Evolutionary conservation across 2,888 invertebrate species (phyloP).

Genomic region (Yponomeuta malinellus): DNA sequence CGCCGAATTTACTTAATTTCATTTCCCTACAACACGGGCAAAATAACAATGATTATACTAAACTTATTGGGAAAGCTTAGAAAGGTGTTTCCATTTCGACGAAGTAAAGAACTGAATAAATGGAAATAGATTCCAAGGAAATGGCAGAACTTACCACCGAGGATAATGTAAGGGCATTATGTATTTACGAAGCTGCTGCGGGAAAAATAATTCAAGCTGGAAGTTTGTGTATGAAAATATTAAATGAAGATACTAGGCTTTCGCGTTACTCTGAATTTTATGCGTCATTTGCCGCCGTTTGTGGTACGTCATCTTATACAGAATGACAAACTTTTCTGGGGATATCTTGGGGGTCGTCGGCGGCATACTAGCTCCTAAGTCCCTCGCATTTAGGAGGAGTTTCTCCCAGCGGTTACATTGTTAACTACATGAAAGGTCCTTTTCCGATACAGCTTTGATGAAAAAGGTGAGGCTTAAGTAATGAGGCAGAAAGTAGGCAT

Average conservation of each 20-base stretch:
- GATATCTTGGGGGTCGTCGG: constrained; percentile 27
- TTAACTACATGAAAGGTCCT: constrained; percentile 43
- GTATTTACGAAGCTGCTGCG: constrained; percentile 4
- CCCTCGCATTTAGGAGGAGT: constrained; percentile 29
- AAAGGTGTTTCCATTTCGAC: not conserved
- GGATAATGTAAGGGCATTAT: constrained; percentile 2
- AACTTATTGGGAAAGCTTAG: not conserved
- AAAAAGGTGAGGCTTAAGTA: constrained; percentile 42
- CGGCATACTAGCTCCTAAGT: constrained; percentile 37
- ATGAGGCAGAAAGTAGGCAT: constrained; percentile 45
- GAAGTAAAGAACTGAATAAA: not conserved
- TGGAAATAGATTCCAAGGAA: not conserved
- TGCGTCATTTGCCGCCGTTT: constrained; percentile 66
- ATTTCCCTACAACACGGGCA: too few relatives aligned
- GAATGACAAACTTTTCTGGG: constrained; percentile 59
- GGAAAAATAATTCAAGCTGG: not conserved
- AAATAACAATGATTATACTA: not conserved
- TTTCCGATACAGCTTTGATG: constrained; percentile 41
- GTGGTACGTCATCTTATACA: constrained; percentile 60
- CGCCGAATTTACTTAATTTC: too few relatives aligned
- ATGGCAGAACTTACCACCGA: not conserved
- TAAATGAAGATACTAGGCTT: constrained; percentile 23
- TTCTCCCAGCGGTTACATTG: constrained; percentile 25
- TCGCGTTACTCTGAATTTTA: constrained; percentile 58
- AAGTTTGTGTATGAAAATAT: constrained; percentile 3